phyloP scores from a whole-genome alignment of 2,888 invertebrate genomes.

The Alviniconcha strummeri region DNA sequence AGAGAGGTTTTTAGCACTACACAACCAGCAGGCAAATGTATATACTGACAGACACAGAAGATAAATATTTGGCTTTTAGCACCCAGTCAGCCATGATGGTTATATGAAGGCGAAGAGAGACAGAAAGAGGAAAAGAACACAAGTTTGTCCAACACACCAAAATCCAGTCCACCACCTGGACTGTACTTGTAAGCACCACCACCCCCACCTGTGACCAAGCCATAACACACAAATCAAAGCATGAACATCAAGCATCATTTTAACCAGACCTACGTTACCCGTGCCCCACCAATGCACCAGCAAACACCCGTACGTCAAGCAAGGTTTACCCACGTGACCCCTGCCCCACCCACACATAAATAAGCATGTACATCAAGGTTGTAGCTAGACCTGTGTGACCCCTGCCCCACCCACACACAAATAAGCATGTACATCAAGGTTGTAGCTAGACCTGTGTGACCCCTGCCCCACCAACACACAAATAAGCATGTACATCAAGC shows the following conservation, averaged over 20 bases:
- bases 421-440: too few relatives aligned
- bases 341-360: not conserved
- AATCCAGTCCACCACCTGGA: constrained; percentile 30
- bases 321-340: not conserved
- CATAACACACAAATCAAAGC: not conserved
- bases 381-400: too few relatives aligned
- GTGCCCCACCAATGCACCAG: not conserved
- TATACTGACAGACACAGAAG: not conserved
- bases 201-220: not conserved
- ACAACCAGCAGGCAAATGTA: not conserved
- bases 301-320: not conserved
- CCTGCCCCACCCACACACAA: too few relatives aligned
- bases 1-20: too few relatives aligned
- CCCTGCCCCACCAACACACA: too few relatives aligned
- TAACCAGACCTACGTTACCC: too few relatives aligned
- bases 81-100: not conserved
- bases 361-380: too few relatives aligned
- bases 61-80: too few relatives aligned
- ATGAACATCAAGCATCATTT: not conserved
- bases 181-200: constrained; percentile 28
- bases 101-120: not conserved
- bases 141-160: constrained; percentile 15
- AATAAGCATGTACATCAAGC: too few relatives aligned
- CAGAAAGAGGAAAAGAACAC: not conserved
- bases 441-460: too few relatives aligned